Base-by-base conservation (phyloP, 2,888 invertebrate genomes). In the Phlogophora meticulosa region DNA sequence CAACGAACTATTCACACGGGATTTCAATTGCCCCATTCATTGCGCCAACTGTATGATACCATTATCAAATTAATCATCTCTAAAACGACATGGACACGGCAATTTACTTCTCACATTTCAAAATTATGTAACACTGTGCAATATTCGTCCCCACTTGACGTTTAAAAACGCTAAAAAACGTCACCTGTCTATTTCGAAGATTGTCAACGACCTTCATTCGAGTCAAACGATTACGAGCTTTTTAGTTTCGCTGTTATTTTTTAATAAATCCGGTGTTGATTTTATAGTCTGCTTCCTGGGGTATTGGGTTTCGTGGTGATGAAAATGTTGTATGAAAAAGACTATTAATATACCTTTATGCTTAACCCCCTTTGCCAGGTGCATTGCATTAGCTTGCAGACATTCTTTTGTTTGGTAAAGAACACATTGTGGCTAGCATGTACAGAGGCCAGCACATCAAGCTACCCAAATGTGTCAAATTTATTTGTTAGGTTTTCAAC, bases 171-270 rank as follows among this genome's bases (percentile, higher is more conserved):
- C 62, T 77, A 9, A 24, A 51, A 59, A 75, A 68, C 69, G 78
- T 72, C 80, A 66, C 34, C 55, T 72, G 53, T 69, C 78, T 80
- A 80, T 80, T 80, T 62, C 70, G 70, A 63, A 78, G 69, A 70
- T 42, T 57, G 57, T 20, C 15, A 42, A 24, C 58, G 80, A 81
- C 80, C 80, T 81, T 81, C 78, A 17, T 40, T 40, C 7, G 24
- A 63, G 69, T 78, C 69, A 65, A 72, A 59, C 32, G 49, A 49
- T 69, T 61, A 46, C 43, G 43, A 76, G 24, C 43, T 58, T 63
- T 74, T 64, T 53, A 61, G 38, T 59, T 48, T 42, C 15, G n/a
- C 48, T 72, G 42, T 59, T 13, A 38, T 56, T 52, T 58, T 58
- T 61, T 53, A 4, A 59, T 48, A 17, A 74, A 58, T 63, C 48